These are phyloP conservation scores for Oreochromis tanganicae DNA, from an alignment of 2,113 vertebrate species.

Conservation along the genomic window DNA sequence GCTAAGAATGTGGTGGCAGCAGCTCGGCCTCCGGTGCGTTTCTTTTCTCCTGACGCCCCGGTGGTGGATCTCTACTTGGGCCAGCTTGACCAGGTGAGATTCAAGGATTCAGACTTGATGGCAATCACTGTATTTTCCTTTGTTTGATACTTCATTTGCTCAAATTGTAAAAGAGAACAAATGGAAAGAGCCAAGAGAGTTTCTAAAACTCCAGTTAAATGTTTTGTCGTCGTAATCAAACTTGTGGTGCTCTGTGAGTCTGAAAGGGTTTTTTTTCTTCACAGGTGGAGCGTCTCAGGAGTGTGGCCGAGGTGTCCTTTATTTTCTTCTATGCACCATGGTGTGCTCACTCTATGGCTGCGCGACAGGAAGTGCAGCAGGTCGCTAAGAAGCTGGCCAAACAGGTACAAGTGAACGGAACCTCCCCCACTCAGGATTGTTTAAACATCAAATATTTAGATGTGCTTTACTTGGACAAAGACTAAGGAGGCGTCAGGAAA, in stretches of 20 bases:
- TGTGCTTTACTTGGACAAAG: not conserved
- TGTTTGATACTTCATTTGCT: not conserved
- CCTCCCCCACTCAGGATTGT: not conserved
- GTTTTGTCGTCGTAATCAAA: not conserved
- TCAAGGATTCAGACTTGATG: not conserved
- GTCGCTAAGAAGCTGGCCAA: conserved; percentile 83
- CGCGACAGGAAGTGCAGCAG: conserved; percentile 81
- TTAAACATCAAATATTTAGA: not conserved
- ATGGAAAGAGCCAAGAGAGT: not conserved
- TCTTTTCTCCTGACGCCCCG: conserved; percentile 81
- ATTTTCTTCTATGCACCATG: conserved; percentile 94
- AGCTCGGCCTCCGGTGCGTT: conserved; percentile 82
- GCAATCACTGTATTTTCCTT: not conserved
- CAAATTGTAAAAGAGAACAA: not conserved
- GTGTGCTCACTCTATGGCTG: conserved; percentile 91
- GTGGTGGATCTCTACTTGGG: conserved; percentile 91
- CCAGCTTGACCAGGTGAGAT: conserved; percentile 81
- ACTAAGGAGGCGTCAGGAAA: not conserved
- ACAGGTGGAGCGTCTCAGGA: conserved; percentile 78
- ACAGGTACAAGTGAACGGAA: conserved; percentile 74
- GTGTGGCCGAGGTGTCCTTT: conserved; percentile 81
- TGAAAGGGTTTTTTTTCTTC: not conserved
- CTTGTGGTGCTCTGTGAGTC: not conserved
- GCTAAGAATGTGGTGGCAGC: conserved; percentile 87
- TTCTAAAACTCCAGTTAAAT: not conserved